Base-by-base conservation (phyloP, 2,113 vertebrate genomes). In the Alligator mississippiensis region DNA sequence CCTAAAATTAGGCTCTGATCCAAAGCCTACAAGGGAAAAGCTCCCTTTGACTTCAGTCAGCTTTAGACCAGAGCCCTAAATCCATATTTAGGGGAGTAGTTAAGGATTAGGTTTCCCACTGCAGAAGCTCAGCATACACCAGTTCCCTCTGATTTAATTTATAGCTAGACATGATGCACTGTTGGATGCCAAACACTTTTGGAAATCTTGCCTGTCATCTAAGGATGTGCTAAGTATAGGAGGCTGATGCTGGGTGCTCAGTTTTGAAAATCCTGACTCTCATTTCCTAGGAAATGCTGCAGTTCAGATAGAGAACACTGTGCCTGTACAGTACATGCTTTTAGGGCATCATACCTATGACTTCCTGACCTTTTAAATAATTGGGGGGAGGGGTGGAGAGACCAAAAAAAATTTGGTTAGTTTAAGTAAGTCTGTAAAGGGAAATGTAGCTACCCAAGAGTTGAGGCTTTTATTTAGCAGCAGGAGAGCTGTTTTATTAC, bases 401-500 rank as follows among this genome's bases (percentile, higher is more conserved):
- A 38, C 38, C 85, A 81, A 78, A 62, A 80, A 86, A 54, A n/a
- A 86, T 72, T 75, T 74, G 77, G 47, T 47, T 82, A 30, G 16
- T 30, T 72, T 81, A 61, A 47, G 28, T 81, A 61, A 47, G 28
- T 2, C 5, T n/a, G 62, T 25, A 24, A 38, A 88, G 61, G 13
- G 77, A 88, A 89, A 88, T 90, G 28, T 61, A 76, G 72, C 47
- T 1, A 1, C 30, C 54, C 27, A 3, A 10, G 74, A 88, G 18
- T 2, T 58, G 74, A 34, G 24, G 22, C 38, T 6, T 80, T 80
- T 75, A 62, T 84, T 91, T 47, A 83, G 27, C 61, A 83, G 22
- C 3, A 0, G 15, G 4, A 3, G 3, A 89, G 54, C 0, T 0
- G 30, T 34, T 90, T 38, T 2, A 6, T 47, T 25, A 24, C 15